Conservation (phyloP, 2,797 vertebrate species). For the Miichthys miiuy region DNA sequence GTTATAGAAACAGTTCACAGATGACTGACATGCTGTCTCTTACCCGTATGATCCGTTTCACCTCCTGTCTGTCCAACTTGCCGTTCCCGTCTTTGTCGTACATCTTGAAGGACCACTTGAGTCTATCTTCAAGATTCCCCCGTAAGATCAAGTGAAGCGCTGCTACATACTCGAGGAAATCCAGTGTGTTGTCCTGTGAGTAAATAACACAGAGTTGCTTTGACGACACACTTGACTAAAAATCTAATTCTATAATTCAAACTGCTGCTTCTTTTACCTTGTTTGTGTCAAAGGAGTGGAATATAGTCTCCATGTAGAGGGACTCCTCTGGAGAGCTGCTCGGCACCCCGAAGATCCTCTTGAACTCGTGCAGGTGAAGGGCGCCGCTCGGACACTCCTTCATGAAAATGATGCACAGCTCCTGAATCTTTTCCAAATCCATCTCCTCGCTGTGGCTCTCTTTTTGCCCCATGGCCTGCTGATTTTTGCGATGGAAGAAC, state of each 20-base stretch:
- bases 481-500: not conserved
- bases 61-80: conserved; percentile 77
- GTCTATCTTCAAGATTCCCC: conserved; percentile 81
- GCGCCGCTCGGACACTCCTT: conserved; percentile 80
- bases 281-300: conserved; percentile 78
- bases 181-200: conserved; percentile 79
- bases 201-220: not conserved
- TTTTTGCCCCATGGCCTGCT: conserved; percentile 62
- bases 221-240: not conserved
- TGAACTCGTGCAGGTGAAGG: conserved; percentile 80
- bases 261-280: conserved; percentile 24
- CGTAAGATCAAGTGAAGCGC: conserved; percentile 80
- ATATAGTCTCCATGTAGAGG: conserved; percentile 75
- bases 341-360: conserved; percentile 76
- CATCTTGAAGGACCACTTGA: conserved; percentile 87
- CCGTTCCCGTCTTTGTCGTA: conserved; percentile 85
- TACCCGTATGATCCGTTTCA: conserved; percentile 74
- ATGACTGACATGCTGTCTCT: conserved; percentile 10
- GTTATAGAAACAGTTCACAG: not conserved
- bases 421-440: conserved; percentile 74
- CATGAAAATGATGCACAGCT: conserved; percentile 77
- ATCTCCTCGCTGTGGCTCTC: conserved; percentile 63
- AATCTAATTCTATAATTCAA: not conserved
- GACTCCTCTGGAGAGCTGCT: conserved; percentile 73
- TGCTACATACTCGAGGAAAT: conserved; percentile 82